These are phyloP conservation scores for Verasper variegatus DNA, from an alignment of 2,113 vertebrate genomes.

Conservation along the genomic window DNA sequence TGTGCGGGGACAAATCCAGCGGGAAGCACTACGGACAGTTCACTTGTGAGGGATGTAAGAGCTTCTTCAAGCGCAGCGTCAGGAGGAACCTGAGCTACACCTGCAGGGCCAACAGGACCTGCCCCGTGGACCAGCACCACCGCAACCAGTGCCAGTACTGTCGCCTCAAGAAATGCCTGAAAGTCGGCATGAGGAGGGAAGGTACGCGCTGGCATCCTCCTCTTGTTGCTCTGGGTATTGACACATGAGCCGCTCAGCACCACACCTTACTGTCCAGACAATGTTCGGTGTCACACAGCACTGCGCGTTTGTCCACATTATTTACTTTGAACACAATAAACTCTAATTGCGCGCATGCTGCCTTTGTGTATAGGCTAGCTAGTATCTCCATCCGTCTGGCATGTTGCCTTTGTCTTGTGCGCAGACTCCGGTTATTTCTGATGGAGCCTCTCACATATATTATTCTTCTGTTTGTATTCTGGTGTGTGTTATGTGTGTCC, in stretches of 20 bases:
- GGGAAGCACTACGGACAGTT: conserved; percentile 98
- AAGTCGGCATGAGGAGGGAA: conserved; percentile 97
- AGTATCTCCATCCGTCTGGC: neutral
- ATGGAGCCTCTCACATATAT: no score
- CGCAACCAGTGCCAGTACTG: conserved; percentile 97
- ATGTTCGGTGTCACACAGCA: neutral
- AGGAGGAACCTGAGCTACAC: conserved; percentile 93
- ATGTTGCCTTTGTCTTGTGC: conserved; percentile 25
- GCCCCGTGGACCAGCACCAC: conserved; percentile 95
- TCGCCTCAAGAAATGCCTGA: conserved; percentile 95
- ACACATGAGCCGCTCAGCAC: neutral
- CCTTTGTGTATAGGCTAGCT: conserved; percentile 1
- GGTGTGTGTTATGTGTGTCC: neutral
- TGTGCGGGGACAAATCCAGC: conserved; percentile 97
- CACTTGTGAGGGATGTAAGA: conserved; percentile 97
- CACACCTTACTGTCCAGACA: neutral
- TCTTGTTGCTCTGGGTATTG: neutral
- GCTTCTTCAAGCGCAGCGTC: conserved; percentile 95
- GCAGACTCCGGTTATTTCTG: neutral
- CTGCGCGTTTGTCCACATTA: neutral
- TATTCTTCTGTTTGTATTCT: neutral
- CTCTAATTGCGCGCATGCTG: neutral
- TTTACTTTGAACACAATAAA: neutral
- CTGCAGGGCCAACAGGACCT: conserved; percentile 93
- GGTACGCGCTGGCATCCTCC: conserved; percentile 79